Conservation (phyloP, 2,888 invertebrate species). For the Perithous albicinctus region DNA sequence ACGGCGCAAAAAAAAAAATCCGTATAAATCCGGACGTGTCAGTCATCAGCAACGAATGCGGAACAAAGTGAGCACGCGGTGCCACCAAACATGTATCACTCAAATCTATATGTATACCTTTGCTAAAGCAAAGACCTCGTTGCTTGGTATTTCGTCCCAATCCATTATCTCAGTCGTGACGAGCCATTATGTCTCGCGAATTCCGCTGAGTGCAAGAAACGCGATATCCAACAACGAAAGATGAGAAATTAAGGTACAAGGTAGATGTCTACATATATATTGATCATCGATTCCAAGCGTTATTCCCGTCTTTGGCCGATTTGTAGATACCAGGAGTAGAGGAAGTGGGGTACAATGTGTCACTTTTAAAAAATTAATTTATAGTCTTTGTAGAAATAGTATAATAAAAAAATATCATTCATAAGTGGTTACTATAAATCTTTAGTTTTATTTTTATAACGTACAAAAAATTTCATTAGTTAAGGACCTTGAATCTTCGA, state of each 20-base stretch:
- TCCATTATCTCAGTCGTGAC: constrained; percentile 61
- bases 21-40: constrained; percentile 52
- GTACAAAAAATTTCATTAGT: too few species aligned
- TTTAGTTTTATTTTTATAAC: too few species aligned
- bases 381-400: too few species aligned
- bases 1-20: constrained; percentile 31
- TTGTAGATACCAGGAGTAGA: background rate
- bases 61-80: constrained; percentile 2
- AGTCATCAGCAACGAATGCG: constrained; percentile 36
- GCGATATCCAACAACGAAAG: constrained; percentile 22
- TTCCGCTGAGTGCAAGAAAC: constrained; percentile 17
- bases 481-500: too few species aligned
- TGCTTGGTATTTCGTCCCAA: constrained; percentile 23
- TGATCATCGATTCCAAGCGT: background rate
- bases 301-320: background rate
- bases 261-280: background rate
- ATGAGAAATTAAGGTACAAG: background rate
- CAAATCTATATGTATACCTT: background rate
- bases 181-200: constrained; percentile 32
- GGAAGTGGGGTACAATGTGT: too few species aligned
- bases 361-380: too few species aligned
- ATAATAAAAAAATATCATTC: too few species aligned
- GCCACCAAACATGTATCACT: background rate
- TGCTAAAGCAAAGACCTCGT: background rate
- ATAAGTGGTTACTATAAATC: too few species aligned